A percentile compares a stretch with the other conserved stretches of the same genome.
Conservation (phyloP, 2,888 invertebrate species). For the Noctua janthina region DNA sequence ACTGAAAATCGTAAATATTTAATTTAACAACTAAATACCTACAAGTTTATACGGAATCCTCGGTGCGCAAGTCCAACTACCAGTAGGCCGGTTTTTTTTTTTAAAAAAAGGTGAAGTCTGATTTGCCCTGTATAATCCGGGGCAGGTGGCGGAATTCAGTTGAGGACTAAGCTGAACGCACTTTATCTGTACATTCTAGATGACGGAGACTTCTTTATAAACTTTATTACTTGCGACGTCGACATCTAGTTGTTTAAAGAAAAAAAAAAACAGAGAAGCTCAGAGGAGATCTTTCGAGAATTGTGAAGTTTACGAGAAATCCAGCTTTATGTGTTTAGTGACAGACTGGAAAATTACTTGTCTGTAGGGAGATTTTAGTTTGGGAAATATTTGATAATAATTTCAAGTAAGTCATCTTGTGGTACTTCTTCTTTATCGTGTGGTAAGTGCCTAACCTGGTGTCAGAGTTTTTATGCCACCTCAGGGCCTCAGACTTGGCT, state of each 20-base stretch:
- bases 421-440: too few species aligned
- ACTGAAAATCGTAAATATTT: too few species aligned
- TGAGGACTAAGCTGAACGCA: slow-evolving; percentile 10
- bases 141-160: slow-evolving; percentile 41
- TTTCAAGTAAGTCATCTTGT: background rate
- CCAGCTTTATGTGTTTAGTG: background rate
- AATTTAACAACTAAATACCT: too few species aligned
- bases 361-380: slow-evolving; percentile 1
- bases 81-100: background rate
- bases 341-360: background rate
- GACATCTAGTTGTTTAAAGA: slow-evolving; percentile 6
- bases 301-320: slow-evolving; percentile 25
- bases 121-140: slow-evolving; percentile 33
- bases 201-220: slow-evolving; percentile 16
- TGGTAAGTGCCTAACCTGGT: too few species aligned
- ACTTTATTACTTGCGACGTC: slow-evolving; percentile 13
- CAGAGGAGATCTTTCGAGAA: slow-evolving; percentile 12
- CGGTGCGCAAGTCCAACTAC: too few species aligned
- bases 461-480: too few species aligned
- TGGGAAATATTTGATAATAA: background rate
- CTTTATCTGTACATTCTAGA: slow-evolving; percentile 20
- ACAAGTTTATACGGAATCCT: too few species aligned
- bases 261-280: slow-evolving; percentile 5
- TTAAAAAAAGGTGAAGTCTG: background rate
- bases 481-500: too few species aligned